Evolutionary conservation across 1,140 invertebrate genomes (phyloP), one percentile per base, ranked within the genome.

Genomic region (Ceratoteleas bidentatus): DNA sequence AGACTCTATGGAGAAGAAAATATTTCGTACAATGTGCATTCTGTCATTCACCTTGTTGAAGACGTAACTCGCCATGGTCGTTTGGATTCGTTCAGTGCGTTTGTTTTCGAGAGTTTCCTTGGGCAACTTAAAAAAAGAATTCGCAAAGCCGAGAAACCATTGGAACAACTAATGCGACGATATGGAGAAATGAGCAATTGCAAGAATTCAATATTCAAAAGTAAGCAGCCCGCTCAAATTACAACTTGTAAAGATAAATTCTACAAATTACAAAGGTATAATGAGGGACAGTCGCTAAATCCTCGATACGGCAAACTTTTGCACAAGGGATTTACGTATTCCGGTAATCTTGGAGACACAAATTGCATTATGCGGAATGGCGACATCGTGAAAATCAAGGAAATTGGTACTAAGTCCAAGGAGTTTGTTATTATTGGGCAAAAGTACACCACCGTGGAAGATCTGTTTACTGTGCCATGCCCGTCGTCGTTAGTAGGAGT

Each of bases 1-100:
- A 13, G 33, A 36, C 13, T 73, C 16, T 83, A 84, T 64, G 77
- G 73, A 24, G 33, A 45, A 61, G 68, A 84, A 75, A 60, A 61
- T 49, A 13, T 66, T 2, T 56, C 64, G 13, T 64, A 64, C 14
- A 64, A 64, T 36, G 53, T 56, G 33, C 53, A 56, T 38, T 56
- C 33, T 38, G 4, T 56, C 13, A 56, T 52, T 16, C 61, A 64
- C 16, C n/a, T 64, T 24, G 47, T 53, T 64, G 33, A 64, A 64
- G 61, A 64, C 38, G 61, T 53, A 10, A 13, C 6, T 53, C 49
- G 14, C 0, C 61, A 64, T 64, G 61, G 61, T 16, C 0, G n/a
- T 32, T 24, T 64, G 7, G 61, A 64, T 32, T 24, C 61, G 13
- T 64, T 64, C 15, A 40, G 61, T 40, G 61, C 61, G 3, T 64